A percentile compares a stretch with the other conserved stretches of the same genome.
These are phyloP conservation scores for Zenarchopterus dispar DNA, from an alignment of 2,797 vertebrate species.

Conservation along the genomic window DNA sequence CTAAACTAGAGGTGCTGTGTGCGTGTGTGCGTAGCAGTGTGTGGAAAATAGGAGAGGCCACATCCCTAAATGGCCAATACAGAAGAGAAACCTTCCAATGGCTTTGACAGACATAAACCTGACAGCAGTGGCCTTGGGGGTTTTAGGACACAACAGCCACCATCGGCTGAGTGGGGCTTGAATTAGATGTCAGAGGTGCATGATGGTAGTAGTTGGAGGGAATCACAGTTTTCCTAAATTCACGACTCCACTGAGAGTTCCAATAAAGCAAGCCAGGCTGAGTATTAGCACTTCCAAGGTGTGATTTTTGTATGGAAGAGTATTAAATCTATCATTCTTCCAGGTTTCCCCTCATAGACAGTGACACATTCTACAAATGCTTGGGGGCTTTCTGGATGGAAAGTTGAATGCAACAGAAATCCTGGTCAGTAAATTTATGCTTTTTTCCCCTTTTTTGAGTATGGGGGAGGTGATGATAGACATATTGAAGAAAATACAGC, in stretches of 20 bases:
- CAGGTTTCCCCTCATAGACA: constrained; percentile 26
- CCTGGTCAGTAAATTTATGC: constrained; percentile 23
- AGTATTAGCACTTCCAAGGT: constrained; percentile 19
- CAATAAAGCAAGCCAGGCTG: constrained; percentile 17
- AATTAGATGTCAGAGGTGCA: constrained; percentile 54
- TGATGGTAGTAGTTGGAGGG: constrained; percentile 33
- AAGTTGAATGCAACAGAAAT: constrained; percentile 46
- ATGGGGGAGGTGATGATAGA: constrained; percentile 33
- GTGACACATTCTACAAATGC: constrained; percentile 54
- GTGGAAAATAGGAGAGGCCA: constrained; percentile 35
- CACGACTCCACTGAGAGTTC: constrained; percentile 25
- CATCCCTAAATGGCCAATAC: constrained; percentile 65
- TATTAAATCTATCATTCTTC: constrained; percentile 39
- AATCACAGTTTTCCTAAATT: constrained; percentile 34
- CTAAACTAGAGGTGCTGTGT: constrained; percentile 16
- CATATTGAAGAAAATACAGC: constrained; percentile 5
- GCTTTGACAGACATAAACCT: constrained; percentile 53
- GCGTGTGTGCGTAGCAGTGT: constrained; percentile 6
- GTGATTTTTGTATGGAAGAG: constrained; percentile 22
- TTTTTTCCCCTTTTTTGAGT: constrained; percentile 6
- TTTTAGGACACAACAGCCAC: constrained; percentile 40
- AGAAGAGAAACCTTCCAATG: constrained; percentile 43
- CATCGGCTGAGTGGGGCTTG: constrained; percentile 33
- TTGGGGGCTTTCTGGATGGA: constrained; percentile 43
- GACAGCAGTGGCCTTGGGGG: constrained; percentile 59